Evolutionary conservation across 1,140 invertebrate species (phyloP).

Genomic region (Heliconius hermathena): DNA sequence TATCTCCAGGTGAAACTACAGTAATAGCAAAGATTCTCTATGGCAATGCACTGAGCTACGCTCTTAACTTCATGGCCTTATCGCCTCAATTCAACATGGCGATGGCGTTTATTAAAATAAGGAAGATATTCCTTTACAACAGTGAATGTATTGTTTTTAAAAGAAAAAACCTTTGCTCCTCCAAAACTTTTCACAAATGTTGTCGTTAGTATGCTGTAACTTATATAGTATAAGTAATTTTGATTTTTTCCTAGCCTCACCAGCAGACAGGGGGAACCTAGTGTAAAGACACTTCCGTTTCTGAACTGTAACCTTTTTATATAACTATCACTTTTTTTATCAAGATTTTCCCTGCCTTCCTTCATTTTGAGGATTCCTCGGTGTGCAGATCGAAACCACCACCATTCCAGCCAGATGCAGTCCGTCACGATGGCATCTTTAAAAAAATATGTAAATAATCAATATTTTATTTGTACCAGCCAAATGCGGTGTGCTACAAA

Average conservation of each 20-base stretch:
- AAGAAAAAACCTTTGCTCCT: constrained; percentile 54
- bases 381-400: not conserved
- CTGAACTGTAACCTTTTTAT: too few species aligned
- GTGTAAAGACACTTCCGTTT: too few species aligned
- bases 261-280: too few species aligned
- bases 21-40: constrained; percentile 60
- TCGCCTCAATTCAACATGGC: constrained; percentile 71
- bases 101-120: constrained; percentile 62
- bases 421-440: not conserved
- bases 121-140: constrained; percentile 67
- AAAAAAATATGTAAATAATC: not conserved
- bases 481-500: constrained; percentile 68
- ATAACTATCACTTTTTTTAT: too few species aligned
- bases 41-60: constrained; percentile 51
- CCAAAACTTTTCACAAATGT: constrained; percentile 63
- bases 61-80: constrained; percentile 53
- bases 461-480: constrained; percentile 44
- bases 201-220: constrained; percentile 55
- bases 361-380: not conserved
- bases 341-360: too few species aligned
- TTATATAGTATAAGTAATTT: not conserved
- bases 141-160: constrained; percentile 64
- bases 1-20: constrained; percentile 60
- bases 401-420: not conserved
- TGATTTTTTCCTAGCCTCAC: too few species aligned